Evolutionary conservation across 2,113 vertebrate species (phyloP), one percentile per base, ranked within the genome.

Genomic region (Aspiorhynchus laticeps): DNA sequence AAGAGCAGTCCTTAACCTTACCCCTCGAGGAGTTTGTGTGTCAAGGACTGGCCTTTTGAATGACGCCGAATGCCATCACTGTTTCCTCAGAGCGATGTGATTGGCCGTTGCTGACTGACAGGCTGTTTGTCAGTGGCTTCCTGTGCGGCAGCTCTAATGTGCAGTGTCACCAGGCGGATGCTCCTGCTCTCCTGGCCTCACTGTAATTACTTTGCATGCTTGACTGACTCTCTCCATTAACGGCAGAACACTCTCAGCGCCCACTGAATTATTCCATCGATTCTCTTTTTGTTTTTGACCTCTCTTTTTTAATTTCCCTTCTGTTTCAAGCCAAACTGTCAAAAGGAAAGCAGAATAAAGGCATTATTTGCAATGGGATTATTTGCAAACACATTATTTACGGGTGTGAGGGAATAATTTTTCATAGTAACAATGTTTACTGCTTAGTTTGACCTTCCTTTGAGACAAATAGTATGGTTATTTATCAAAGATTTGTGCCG

Each of bases 161-260:
- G 87, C 84, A 65, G 61, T 86, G 89, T 88, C 80, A 86, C 85
- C 53, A 26, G 41, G 75, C 81, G 14, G 33, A 69, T 59, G n/a
- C 56, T 78, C 63, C 75, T 26, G 48, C 73, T 69, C 61, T 46
- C 76, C 69, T 7, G 74, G 69, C 83, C 51, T 83, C 43, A 75
- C 75, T 77, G 89, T 90, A 90, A 90, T 90, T 88, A 87, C 89
- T 90, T 90, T 90, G 89, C 87, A 87, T 84, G 89, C 89, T 88
- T 87, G 84, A 77, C 89, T 88, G 87, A 87, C 59, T 87, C 73
- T 79, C 79, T 79, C 87, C 69, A 88, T 90, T 90, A 87, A 86
- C 67, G 67, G 46, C 67, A 83, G 43, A 77, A 88, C 65, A 73
- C 75, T 84, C 71, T 61, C 81, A 38, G 85, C 65, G 15, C 63